Conservation (phyloP, 2,113 vertebrate species). For the Muntiacus muntjak region DNA sequence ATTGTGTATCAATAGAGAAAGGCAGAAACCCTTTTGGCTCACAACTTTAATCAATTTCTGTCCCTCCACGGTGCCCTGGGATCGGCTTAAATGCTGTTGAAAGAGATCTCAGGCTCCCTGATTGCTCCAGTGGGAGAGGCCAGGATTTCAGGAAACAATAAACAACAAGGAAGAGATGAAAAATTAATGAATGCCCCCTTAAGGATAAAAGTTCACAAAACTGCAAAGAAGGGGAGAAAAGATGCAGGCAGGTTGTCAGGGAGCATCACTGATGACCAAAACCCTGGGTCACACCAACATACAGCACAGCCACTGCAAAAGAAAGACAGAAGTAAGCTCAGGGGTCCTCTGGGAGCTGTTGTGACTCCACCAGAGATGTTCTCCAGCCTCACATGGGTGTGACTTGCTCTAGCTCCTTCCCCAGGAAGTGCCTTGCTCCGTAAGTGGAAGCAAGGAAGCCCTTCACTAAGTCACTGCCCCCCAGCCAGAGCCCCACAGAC, state of each 20-base stretch:
- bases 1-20: neutral
- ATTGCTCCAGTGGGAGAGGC: neutral
- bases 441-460: neutral
- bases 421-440: neutral
- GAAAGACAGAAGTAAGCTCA: neutral
- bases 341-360: accelerated
- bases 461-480: neutral
- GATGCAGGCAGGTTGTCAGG: neutral
- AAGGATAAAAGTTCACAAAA: neutral
- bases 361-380: accelerated
- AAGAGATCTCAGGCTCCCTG: neutral
- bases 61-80: neutral
- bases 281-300: constrained; percentile 48
- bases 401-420: neutral
- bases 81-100: neutral
- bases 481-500: neutral
- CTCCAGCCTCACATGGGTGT: accelerated
- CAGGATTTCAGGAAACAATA: neutral
- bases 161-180: neutral
- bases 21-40: neutral
- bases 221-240: neutral
- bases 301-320: constrained; percentile 72
- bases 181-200: neutral
- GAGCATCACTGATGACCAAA: neutral
- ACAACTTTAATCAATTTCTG: neutral